Evolutionary conservation across 2,888 invertebrate species (phyloP).

Genomic region (Megastigmus dorsalis): DNA sequence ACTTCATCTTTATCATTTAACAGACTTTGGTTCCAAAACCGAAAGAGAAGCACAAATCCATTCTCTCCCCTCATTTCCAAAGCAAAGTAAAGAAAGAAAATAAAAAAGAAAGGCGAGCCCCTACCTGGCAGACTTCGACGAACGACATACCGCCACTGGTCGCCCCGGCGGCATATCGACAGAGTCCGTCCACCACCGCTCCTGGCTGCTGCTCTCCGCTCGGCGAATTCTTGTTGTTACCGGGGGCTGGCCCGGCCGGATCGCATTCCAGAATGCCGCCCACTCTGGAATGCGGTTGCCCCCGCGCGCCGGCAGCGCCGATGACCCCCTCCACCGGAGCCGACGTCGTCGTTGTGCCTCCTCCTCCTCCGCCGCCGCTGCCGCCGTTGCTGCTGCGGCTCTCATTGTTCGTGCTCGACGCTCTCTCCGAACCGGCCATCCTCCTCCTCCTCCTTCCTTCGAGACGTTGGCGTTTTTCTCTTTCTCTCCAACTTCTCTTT

Average conservation of each 20-base stretch:
- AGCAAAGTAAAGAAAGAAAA: too few relatives aligned
- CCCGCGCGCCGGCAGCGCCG: constrained; percentile 63
- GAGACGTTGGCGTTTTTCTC: neutral
- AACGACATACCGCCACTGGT: constrained; percentile 70
- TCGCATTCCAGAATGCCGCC: constrained; percentile 73
- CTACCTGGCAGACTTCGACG: constrained; percentile 72
- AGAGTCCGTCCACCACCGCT: constrained; percentile 65
- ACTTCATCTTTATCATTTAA: too few relatives aligned
- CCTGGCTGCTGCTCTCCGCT: constrained; percentile 25
- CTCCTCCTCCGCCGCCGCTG: constrained; percentile 21
- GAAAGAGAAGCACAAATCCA: too few relatives aligned
- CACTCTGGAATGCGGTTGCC: constrained; percentile 72
- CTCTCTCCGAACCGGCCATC: constrained; percentile 66
- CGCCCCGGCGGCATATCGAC: constrained; percentile 69
- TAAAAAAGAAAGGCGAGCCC: neutral
- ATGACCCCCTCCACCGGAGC: constrained; percentile 53
- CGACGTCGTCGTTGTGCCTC: too few relatives aligned
- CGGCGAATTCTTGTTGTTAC: constrained; percentile 32
- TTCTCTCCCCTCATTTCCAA: too few relatives aligned
- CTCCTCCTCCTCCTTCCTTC: constrained; percentile 8
- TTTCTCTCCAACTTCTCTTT: neutral
- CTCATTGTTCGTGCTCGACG: constrained; percentile 66
- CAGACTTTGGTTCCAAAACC: too few relatives aligned
- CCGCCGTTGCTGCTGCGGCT: constrained; percentile 57
- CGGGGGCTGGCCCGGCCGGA: constrained; percentile 60